phyloP scores from a whole-genome alignment of 2,113 vertebrate species.

The Pleuronectes platessa region DNA sequence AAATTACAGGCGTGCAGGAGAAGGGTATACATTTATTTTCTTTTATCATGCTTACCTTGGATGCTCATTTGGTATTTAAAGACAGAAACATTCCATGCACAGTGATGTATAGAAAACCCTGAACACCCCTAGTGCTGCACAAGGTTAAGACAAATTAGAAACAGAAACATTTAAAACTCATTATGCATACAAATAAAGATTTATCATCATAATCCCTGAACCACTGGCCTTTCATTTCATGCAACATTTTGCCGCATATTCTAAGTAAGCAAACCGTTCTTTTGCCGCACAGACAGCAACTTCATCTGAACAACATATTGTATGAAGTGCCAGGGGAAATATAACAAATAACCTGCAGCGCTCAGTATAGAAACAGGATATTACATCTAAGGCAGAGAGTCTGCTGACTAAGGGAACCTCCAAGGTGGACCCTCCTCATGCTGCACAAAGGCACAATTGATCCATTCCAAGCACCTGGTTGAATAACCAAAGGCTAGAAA shows the following conservation, averaged over 20 bases:
- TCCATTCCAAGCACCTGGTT: slow-evolving; percentile 49
- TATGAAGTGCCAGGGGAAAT: slow-evolving; percentile 68
- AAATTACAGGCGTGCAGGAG: neutral
- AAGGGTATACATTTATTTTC: neutral
- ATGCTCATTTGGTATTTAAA: neutral
- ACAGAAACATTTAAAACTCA: neutral
- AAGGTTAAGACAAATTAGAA: slow-evolving; percentile 4
- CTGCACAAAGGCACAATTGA: slow-evolving; percentile 62
- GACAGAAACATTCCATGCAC: slow-evolving; percentile 14
- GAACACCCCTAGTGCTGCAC: neutral
- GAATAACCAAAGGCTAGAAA: slow-evolving; percentile 43
- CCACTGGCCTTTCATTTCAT: slow-evolving; percentile 29
- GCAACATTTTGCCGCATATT: slow-evolving; percentile 30
- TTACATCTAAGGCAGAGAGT: slow-evolving; percentile 65
- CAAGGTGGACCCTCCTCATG: slow-evolving; percentile 50
- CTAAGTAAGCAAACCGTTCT: slow-evolving; percentile 51
- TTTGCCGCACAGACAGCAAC: slow-evolving; percentile 46
- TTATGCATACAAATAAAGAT: slow-evolving; percentile 40
- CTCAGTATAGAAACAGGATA: slow-evolving; percentile 71
- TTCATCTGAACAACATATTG: slow-evolving; percentile 62
- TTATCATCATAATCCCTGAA: neutral
- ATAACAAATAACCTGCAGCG: slow-evolving; percentile 74
- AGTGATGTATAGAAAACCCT: neutral
- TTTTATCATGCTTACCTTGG: neutral
- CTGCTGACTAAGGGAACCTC: slow-evolving; percentile 77